Evolutionary conservation across 2,888 invertebrate species (phyloP).

Genomic region (Leptopilina syphax): DNA sequence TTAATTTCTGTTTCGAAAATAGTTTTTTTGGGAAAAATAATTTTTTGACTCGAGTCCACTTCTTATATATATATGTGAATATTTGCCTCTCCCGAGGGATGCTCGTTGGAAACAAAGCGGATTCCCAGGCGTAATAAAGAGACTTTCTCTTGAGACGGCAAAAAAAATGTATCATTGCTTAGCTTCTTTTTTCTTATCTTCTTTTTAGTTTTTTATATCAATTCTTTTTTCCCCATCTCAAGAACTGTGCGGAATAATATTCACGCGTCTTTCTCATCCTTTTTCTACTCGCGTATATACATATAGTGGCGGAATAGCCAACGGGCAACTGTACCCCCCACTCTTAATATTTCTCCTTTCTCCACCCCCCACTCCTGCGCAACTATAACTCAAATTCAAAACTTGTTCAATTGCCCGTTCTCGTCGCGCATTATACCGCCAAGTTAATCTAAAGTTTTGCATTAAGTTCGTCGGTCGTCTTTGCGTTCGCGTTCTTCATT

Average conservation of each 20-base stretch:
- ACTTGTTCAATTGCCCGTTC: slow-evolving; percentile 69
- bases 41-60: too few species aligned
- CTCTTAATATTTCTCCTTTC: background rate
- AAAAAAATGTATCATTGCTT: slow-evolving; percentile 62
- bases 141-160: slow-evolving; percentile 58
- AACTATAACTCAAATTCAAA: slow-evolving; percentile 68
- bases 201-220: slow-evolving; percentile 25
- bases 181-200: slow-evolving; percentile 52
- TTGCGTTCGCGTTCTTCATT: slow-evolving; percentile 43
- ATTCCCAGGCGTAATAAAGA: slow-evolving; percentile 73
- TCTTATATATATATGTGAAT: too few species aligned
- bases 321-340: slow-evolving; percentile 51
- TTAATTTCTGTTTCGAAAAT: too few species aligned
- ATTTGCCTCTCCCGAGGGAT: slow-evolving; percentile 52
- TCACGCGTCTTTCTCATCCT: background rate
- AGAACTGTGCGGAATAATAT: slow-evolving; percentile 8
- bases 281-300: slow-evolving; percentile 21
- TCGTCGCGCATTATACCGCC: slow-evolving; percentile 68
- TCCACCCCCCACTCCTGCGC: too few species aligned
- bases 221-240: slow-evolving; percentile 40
- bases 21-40: too few species aligned
- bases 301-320: slow-evolving; percentile 48
- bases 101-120: slow-evolving; percentile 70
- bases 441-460: slow-evolving; percentile 72
- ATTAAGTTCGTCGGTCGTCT: slow-evolving; percentile 52